Evolutionary conservation across 1,140 invertebrate genomes (phyloP).

Genomic region (Microplitis mediator): DNA sequence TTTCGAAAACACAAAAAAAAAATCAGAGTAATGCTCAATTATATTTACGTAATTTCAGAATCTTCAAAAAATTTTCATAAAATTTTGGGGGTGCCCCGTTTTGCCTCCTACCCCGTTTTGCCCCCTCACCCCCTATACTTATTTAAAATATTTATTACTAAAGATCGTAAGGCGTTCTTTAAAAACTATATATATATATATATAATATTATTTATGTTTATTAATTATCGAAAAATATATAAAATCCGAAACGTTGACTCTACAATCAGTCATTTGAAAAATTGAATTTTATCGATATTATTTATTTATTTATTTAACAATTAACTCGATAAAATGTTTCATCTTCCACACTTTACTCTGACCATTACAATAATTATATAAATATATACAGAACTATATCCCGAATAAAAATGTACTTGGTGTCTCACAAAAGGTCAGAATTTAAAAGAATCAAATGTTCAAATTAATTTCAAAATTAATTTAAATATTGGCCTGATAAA

Average conservation of each 20-base stretch:
- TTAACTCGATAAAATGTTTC: conserved; percentile 41
- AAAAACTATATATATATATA: background rate
- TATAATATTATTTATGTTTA: background rate
- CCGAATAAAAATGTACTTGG: conserved; percentile 47
- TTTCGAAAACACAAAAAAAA: no score
- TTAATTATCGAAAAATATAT: background rate
- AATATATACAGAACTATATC: conserved; percentile 6
- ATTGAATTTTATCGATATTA: background rate
- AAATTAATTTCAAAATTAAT: background rate
- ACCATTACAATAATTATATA: conserved; percentile 41
- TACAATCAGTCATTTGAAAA: background rate
- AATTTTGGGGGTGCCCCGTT: no score
- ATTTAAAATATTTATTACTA: conserved; percentile 6
- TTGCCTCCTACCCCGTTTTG: no score
- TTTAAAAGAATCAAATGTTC: background rate
- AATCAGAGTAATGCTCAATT: no score
- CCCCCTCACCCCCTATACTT: background rate
- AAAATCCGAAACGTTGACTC: conserved; percentile 25
- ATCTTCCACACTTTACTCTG: conserved; percentile 61
- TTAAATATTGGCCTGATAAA: no score
- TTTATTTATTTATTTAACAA: background rate
- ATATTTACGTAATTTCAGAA: no score
- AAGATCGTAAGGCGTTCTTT: conserved; percentile 30
- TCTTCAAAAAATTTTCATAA: no score
- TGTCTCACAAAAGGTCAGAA: conserved; percentile 41